Conservation (phyloP, 1,140 invertebrate genomes). For the Tetramorium alpestre region DNA sequence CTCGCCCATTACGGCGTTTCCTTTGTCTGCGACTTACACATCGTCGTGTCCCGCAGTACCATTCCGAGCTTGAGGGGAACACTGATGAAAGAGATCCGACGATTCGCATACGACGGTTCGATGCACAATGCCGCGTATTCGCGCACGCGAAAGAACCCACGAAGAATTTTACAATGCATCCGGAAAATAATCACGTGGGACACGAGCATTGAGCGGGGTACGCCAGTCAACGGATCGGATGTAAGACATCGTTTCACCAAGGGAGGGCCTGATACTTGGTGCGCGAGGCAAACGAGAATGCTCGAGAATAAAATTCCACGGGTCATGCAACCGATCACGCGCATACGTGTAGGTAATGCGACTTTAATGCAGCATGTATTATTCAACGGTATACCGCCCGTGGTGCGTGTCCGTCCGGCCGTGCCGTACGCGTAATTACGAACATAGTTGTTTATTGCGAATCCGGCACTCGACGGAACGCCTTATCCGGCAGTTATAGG, state of each 20-base stretch:
- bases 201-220: conserved; percentile 12
- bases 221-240: conserved; percentile 38
- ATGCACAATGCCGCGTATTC: neutral
- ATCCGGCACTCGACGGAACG: conserved; percentile 1
- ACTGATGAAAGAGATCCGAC: conserved; percentile 51
- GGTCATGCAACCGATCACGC: conserved; percentile 61
- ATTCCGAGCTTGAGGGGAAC: neutral
- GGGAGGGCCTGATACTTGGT: neutral
- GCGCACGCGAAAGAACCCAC: neutral
- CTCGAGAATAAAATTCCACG: conserved; percentile 57
- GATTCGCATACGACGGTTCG: conserved; percentile 22
- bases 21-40: conserved; percentile 71
- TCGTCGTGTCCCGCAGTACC: conserved; percentile 37
- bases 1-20: conserved; percentile 69
- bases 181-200: conserved; percentile 11
- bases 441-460: conserved; percentile 54
- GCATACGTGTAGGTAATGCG: conserved; percentile 69
- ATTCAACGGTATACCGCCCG: conserved; percentile 68
- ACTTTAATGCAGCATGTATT: conserved; percentile 75
- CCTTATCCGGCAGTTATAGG: conserved; percentile 8
- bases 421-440: conserved; percentile 60
- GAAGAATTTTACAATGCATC: neutral
- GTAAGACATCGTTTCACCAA: neutral
- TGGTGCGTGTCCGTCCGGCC: conserved; percentile 57
- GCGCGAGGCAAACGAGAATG: neutral